Conservation (phyloP, 2,797 vertebrate species). For the Sebastes nivosus region DNA sequence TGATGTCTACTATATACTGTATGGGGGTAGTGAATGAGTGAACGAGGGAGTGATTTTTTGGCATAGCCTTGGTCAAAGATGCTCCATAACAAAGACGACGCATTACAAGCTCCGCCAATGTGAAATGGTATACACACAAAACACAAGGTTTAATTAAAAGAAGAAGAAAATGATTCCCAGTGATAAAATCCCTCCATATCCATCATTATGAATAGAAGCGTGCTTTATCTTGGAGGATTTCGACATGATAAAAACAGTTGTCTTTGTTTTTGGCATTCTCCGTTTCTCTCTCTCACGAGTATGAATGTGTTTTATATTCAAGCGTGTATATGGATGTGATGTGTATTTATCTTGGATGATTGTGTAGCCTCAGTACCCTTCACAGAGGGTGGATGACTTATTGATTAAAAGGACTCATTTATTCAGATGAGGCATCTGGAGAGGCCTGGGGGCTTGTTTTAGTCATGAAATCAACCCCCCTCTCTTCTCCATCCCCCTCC, state of each 20-base stretch:
- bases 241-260: slow-evolving; percentile 4
- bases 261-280: not conserved
- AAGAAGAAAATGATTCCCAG: not conserved
- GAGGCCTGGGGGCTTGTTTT: slow-evolving; percentile 61
- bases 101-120: no score
- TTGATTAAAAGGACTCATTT: slow-evolving; percentile 79
- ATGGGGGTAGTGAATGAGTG: not conserved
- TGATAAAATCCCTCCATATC: not conserved
- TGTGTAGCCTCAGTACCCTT: slow-evolving; percentile 52
- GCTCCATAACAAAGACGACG: no score
- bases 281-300: slow-evolving; percentile 1
- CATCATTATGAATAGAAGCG: not conserved
- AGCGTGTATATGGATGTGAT: slow-evolving; percentile 15
- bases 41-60: not conserved
- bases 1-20: not conserved
- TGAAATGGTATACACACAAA: not conserved
- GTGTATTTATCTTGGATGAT: slow-evolving; percentile 48
- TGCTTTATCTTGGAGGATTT: slow-evolving; percentile 7
- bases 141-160: not conserved
- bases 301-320: slow-evolving; percentile 21
- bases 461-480: slow-evolving; percentile 51
- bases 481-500: not conserved
- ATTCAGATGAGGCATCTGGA: slow-evolving; percentile 75
- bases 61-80: no score
- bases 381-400: slow-evolving; percentile 76